A percentile compares a stretch with the other conserved stretches of the same genome.
phyloP scores from a whole-genome alignment of 2,797 vertebrate genomes.

The Gadopsis marmoratus region DNA sequence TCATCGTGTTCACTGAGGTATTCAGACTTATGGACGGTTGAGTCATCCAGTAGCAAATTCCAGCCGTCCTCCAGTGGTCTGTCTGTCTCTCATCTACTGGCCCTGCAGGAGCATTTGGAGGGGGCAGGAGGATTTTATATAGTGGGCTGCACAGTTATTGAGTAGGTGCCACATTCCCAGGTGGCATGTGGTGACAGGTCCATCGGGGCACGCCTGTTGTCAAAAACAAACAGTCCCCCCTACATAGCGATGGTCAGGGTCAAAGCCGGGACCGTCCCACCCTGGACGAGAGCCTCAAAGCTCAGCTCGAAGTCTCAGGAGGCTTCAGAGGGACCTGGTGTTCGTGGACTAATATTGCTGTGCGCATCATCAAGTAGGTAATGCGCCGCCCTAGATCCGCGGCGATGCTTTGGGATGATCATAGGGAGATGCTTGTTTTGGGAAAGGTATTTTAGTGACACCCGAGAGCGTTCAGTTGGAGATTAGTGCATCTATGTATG shows the following conservation, averaged over 20 bases:
- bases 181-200: slow-evolving; percentile 85
- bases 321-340: slow-evolving; percentile 49
- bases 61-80: slow-evolving; percentile 36
- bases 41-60: slow-evolving; percentile 54
- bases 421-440: slow-evolving; percentile 55
- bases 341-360: slow-evolving; percentile 30
- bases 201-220: slow-evolving; percentile 75
- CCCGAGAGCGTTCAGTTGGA: slow-evolving; percentile 10
- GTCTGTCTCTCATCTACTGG: slow-evolving; percentile 39
- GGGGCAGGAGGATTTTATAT: slow-evolving; percentile 57
- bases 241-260: slow-evolving; percentile 72
- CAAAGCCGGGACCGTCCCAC: slow-evolving; percentile 57
- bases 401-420: slow-evolving; percentile 17
- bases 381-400: slow-evolving; percentile 12
- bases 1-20: slow-evolving; percentile 21
- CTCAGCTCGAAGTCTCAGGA: slow-evolving; percentile 38
- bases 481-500: slow-evolving; percentile 24
- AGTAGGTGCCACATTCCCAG: slow-evolving; percentile 88
- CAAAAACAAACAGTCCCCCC: slow-evolving; percentile 76
- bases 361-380: slow-evolving; percentile 54
- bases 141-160: slow-evolving; percentile 70
- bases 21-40: slow-evolving; percentile 18
- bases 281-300: slow-evolving; percentile 57
- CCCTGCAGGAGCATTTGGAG: slow-evolving; percentile 26
- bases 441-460: slow-evolving; percentile 55